Conservation (phyloP, 1,140 invertebrate species). For the Zaprionus kolodkinae region DNA sequence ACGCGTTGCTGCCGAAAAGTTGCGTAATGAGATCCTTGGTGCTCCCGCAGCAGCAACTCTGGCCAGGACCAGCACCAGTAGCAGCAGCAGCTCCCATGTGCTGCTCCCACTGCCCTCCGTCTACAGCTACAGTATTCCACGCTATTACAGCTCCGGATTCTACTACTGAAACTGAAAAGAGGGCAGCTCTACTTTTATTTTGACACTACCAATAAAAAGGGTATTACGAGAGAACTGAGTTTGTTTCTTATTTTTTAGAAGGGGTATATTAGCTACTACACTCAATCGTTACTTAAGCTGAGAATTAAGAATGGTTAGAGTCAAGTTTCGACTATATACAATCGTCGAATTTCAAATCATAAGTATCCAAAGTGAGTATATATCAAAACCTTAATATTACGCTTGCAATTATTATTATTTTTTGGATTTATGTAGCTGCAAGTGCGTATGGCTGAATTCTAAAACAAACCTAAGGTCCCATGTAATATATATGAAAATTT, state of each 20-base stretch:
- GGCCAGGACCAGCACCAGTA: constrained; percentile 6
- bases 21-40: constrained; percentile 59
- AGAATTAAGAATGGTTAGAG: too few species aligned
- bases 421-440: too few species aligned
- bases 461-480: too few species aligned
- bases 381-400: too few species aligned
- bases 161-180: constrained; percentile 48
- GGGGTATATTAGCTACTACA: neutral
- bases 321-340: too few species aligned
- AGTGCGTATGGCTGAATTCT: too few species aligned
- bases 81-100: constrained; percentile 50
- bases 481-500: too few species aligned
- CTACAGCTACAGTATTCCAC: constrained; percentile 59
- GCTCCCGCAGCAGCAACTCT: constrained; percentile 76
- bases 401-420: too few species aligned
- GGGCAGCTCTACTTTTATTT: neutral
- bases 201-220: constrained; percentile 51
- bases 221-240: neutral
- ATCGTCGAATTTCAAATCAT: too few species aligned
- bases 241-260: neutral
- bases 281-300: too few species aligned
- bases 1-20: constrained; percentile 59
- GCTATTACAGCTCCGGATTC: constrained; percentile 57
- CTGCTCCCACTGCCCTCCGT: constrained; percentile 48
- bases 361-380: too few species aligned